Evolutionary conservation across 2,797 vertebrate species (phyloP).

Genomic region (Argentina silus): DNA sequence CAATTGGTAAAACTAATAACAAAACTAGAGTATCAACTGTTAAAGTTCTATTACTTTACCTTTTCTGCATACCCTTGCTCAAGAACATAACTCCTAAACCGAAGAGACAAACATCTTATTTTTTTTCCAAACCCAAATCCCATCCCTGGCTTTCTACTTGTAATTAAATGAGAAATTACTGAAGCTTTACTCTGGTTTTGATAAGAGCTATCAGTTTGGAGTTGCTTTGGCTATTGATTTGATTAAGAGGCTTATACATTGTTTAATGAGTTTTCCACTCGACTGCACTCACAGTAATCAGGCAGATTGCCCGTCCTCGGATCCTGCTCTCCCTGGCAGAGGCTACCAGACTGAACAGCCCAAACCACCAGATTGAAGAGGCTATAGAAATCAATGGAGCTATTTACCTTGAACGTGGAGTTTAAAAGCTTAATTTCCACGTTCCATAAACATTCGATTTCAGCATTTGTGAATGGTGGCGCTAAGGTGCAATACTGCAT

Average conservation of each 20-base stretch:
- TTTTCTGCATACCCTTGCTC: slow-evolving; percentile 5
- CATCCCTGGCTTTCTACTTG: slow-evolving; percentile 23
- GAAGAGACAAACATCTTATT: slow-evolving; percentile 38
- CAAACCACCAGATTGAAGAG: slow-evolving; percentile 20
- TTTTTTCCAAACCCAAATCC: slow-evolving; percentile 46
- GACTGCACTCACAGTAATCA: slow-evolving; percentile 88
- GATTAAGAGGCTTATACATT: slow-evolving; percentile 94
- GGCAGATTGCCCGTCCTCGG: slow-evolving; percentile 64
- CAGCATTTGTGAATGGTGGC: background rate
- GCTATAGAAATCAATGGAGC: slow-evolving; percentile 22
- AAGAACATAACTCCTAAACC: slow-evolving; percentile 33
- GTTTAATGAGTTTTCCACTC: slow-evolving; percentile 96
- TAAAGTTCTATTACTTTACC: background rate
- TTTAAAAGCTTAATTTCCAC: slow-evolving; percentile 10
- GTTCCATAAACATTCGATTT: slow-evolving; percentile 10
- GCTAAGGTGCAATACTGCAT: background rate
- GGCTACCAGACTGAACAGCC: slow-evolving; percentile 18
- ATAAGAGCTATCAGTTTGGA: slow-evolving; percentile 72
- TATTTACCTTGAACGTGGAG: background rate
- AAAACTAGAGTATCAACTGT: background rate
- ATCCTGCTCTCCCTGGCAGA: slow-evolving; percentile 68
- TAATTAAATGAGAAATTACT: slow-evolving; percentile 64
- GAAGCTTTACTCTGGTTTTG: slow-evolving; percentile 58
- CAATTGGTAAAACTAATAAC: background rate
- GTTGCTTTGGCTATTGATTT: slow-evolving; percentile 85